phyloP scores from a whole-genome alignment of 2,888 invertebrate genomes.

The Hydropsyche betteni region DNA sequence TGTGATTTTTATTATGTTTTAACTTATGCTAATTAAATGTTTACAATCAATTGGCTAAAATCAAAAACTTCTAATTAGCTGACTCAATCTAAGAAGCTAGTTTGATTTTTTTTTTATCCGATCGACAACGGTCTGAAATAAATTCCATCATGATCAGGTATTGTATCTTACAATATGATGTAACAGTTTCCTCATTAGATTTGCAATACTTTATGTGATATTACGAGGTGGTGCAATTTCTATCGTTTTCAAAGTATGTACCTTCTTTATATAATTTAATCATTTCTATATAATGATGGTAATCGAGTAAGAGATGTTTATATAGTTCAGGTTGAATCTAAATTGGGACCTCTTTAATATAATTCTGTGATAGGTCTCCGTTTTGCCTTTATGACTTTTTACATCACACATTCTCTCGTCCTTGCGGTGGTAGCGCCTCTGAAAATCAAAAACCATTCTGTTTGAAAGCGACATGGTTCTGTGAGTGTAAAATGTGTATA shows the following conservation, averaged over 20 bases:
- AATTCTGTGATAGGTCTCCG: conserved; percentile 32
- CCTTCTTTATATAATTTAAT: conserved; percentile 12
- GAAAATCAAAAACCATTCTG: too few species aligned
- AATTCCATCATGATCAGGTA: conserved; percentile 5
- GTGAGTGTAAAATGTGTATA: conserved; percentile 31
- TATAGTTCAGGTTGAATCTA: conserved; percentile 20
- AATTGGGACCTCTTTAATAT: conserved; percentile 24
- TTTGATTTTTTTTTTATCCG: conserved; percentile 6
- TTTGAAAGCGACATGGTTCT: conserved; percentile 3
- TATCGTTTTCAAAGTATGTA: conserved; percentile 3
- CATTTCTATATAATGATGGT: conserved; percentile 1
- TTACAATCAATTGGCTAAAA: too few species aligned
- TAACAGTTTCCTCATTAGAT: not conserved
- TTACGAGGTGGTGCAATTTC: conserved; percentile 25
- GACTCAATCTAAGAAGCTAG: not conserved
- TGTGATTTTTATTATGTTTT: too few species aligned
- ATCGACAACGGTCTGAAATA: conserved; percentile 28
- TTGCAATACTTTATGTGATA: conserved; percentile 11
- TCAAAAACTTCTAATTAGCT: too few species aligned
- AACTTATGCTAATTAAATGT: too few species aligned
- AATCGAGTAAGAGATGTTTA: conserved; percentile 10
- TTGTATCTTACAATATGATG: not conserved
- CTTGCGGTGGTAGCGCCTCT: too few species aligned
- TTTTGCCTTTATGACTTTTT: conserved; percentile 33
- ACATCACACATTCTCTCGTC: conserved; percentile 7